A percentile compares a stretch with the other conserved stretches of the same genome.
These are phyloP conservation scores for Ditula angustiorana DNA, from an alignment of 2,888 invertebrate species.

Conservation along the genomic window DNA sequence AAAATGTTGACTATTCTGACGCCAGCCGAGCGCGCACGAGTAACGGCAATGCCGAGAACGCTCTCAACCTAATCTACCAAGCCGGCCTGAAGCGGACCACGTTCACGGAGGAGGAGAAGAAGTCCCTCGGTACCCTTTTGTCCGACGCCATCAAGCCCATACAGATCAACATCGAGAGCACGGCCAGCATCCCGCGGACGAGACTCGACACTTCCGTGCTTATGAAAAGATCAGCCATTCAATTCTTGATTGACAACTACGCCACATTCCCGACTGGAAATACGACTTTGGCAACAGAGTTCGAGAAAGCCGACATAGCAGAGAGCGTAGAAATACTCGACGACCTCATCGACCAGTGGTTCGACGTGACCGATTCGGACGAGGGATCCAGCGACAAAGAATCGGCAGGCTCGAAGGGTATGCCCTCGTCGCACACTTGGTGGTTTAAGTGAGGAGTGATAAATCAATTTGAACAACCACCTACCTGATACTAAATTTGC, in stretches of 20 bases:
- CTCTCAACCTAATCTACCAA: neutral
- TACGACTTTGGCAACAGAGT: neutral
- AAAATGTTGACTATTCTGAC: neutral
- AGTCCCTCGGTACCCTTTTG: too few relatives aligned
- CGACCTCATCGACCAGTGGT: neutral
- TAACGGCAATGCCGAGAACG: neutral
- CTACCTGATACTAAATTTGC: too few relatives aligned
- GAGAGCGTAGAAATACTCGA: neutral
- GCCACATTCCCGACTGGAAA: neutral
- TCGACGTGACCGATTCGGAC: neutral
- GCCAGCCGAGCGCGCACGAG: neutral
- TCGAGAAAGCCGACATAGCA: neutral
- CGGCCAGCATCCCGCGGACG: neutral
- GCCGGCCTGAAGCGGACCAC: neutral
- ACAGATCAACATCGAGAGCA: neutral
- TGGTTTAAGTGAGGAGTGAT: neutral
- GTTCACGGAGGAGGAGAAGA: neutral
- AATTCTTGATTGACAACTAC: neutral
- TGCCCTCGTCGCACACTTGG: neutral
- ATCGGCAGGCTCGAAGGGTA: neutral
- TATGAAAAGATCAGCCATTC: neutral
- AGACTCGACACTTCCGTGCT: neutral
- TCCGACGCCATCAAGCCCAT: neutral
- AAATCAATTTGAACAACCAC: too few relatives aligned
- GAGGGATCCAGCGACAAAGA: neutral